phyloP scores from a whole-genome alignment of 2,888 invertebrate genomes.

The Lordiphosa andalusiaca region DNA sequence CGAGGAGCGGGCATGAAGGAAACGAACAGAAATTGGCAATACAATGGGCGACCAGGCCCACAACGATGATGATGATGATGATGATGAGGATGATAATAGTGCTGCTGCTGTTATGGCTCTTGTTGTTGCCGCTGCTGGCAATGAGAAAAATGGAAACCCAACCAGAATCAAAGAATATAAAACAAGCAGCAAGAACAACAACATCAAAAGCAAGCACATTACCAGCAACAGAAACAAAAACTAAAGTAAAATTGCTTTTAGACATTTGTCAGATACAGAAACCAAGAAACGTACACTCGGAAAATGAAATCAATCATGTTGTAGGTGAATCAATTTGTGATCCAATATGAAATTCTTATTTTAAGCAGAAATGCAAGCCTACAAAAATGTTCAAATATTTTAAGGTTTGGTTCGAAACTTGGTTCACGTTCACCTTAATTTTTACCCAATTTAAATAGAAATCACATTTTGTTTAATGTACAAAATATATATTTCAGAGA shows the following conservation, averaged over 20 bases:
- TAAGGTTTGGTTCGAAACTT: no score
- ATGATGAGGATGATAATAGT: conserved; percentile 46
- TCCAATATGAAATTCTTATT: no score
- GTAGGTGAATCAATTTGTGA: no score
- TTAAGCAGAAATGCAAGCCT: no score
- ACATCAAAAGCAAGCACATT: conserved; percentile 30
- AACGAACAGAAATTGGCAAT: conserved; percentile 44
- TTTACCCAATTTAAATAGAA: no score
- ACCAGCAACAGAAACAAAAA: conserved; percentile 51
- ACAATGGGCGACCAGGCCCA: conserved; percentile 46
- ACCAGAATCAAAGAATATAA: conserved; percentile 57
- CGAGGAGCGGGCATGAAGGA: background rate
- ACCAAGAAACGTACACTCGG: conserved; percentile 19
- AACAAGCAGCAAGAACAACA: conserved; percentile 37
- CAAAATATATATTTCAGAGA: no score
- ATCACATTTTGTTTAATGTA: no score
- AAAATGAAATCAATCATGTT: background rate
- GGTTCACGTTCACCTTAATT: no score
- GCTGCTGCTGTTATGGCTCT: conserved; percentile 9
- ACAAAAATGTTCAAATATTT: no score
- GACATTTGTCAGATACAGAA: conserved; percentile 52
- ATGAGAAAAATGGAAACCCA: conserved; percentile 56
- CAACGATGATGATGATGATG: conserved; percentile 67
- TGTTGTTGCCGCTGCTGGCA: conserved; percentile 25
- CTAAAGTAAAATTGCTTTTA: conserved; percentile 58